Evolutionary conservation across 2,888 invertebrate genomes (phyloP).

Genomic region (Volucella inanis): DNA sequence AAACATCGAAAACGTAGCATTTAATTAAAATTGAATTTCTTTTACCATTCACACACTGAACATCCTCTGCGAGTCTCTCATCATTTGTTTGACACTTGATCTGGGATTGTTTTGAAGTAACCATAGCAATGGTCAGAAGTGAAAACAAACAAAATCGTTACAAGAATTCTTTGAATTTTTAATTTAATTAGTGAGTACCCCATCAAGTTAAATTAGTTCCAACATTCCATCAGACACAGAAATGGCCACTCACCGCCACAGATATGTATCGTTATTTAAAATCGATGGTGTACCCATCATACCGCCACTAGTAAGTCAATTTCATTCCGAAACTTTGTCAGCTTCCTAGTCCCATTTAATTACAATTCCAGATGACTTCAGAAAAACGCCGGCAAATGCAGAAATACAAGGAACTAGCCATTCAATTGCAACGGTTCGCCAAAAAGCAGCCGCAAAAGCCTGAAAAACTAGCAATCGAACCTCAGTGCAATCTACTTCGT

Average conservation of each 20-base stretch:
- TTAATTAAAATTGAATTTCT: too few species aligned
- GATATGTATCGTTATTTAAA: conserved; percentile 79
- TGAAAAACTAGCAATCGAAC: conserved; percentile 28
- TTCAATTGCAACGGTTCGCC: conserved; percentile 76
- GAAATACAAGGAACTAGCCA: conserved; percentile 78
- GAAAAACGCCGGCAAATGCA: conserved; percentile 79
- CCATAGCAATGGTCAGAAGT: conserved; percentile 67
- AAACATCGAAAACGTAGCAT: too few species aligned
- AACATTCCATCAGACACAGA: conserved; percentile 19
- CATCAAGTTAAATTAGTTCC: conserved; percentile 10
- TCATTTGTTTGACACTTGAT: conserved; percentile 34
- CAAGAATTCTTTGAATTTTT: conserved; percentile 70
- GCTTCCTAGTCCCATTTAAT: neutral
- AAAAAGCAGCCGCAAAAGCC: conserved; percentile 5
- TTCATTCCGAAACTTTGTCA: conserved; percentile 46
- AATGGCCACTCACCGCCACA: conserved; percentile 70
- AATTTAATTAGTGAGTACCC: conserved; percentile 68
- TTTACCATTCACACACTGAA: conserved; percentile 12
- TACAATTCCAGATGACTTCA: conserved; percentile 79
- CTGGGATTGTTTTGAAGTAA: conserved; percentile 46
- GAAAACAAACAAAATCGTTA: conserved; percentile 72
- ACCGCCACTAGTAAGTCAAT: conserved; percentile 80
- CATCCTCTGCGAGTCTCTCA: conserved; percentile 33
- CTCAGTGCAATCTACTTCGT: conserved; percentile 55
- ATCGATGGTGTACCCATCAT: conserved; percentile 81